Conservation (phyloP, 2,113 vertebrate species). For the Eulemur macaco region DNA sequence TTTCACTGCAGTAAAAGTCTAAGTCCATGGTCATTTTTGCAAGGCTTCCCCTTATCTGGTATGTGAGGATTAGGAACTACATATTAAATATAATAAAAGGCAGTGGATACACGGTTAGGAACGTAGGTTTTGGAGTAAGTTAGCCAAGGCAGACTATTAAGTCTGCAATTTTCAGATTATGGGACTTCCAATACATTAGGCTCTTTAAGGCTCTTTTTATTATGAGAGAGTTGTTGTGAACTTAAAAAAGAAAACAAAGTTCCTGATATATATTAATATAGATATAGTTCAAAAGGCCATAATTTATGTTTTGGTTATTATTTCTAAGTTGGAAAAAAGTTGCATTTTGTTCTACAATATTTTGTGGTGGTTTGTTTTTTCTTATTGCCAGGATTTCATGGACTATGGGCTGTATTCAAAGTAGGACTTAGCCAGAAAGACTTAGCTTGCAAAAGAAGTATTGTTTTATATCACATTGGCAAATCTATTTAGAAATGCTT, state of each 20-base stretch:
- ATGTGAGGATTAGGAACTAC: too few species aligned
- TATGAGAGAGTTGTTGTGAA: neutral
- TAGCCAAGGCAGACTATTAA: rapidly evolving
- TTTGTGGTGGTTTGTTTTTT: neutral
- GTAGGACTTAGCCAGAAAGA: neutral
- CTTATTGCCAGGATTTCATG: neutral
- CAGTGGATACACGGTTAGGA: rapidly evolving
- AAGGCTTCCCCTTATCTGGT: neutral
- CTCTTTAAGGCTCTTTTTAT: neutral
- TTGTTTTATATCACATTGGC: neutral
- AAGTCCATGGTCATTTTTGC: neutral
- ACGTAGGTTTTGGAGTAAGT: neutral
- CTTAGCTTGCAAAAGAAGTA: neutral
- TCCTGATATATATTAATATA: neutral
- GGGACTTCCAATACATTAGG: neutral
- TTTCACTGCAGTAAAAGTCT: neutral
- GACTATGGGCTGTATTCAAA: neutral
- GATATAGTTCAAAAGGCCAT: neutral
- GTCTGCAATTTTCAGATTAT: neutral
- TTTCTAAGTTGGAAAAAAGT: neutral
- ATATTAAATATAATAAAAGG: neutral
- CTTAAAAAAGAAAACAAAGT: neutral
- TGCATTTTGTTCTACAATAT: neutral
- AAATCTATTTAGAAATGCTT: neutral
- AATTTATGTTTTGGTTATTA: neutral